phyloP scores from a whole-genome alignment of 2,888 invertebrate genomes.

The Morinoia aosen region DNA sequence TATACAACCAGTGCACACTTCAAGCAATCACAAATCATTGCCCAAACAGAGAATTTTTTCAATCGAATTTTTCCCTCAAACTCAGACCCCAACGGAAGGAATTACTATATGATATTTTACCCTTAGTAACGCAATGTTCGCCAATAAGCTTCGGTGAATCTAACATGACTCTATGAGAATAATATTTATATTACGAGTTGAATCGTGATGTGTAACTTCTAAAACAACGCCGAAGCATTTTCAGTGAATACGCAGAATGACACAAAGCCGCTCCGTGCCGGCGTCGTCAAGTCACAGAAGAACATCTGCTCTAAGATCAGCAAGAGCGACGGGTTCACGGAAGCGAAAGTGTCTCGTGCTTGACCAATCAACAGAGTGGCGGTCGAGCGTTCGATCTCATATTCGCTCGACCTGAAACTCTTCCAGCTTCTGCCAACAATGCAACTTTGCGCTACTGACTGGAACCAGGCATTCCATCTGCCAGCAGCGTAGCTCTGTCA shows the following conservation, averaged over 20 bases:
- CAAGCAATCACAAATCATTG: too few relatives aligned
- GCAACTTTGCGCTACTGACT: neutral
- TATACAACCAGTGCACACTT: too few relatives aligned
- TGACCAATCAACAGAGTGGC: conserved; percentile 14
- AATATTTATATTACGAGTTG: neutral
- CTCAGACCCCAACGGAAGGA: too few relatives aligned
- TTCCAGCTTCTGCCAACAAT: conserved; percentile 12
- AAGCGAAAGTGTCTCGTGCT: conserved; percentile 33
- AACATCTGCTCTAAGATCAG: conserved; percentile 2
- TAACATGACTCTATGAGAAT: neutral
- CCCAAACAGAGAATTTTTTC: too few relatives aligned
- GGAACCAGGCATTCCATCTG: neutral
- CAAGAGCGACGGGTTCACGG: conserved; percentile 5
- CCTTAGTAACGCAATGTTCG: neutral
- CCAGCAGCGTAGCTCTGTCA: neutral
- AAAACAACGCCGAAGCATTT: neutral
- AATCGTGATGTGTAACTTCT: neutral
- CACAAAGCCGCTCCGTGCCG: neutral
- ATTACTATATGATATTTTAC: neutral
- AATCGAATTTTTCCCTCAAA: too few relatives aligned
- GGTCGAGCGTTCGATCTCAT: neutral
- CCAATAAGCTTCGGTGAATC: neutral
- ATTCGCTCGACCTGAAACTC: neutral
- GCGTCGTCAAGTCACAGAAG: neutral
- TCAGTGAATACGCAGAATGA: neutral